Evolutionary conservation across 2,888 invertebrate species (phyloP), one percentile per base, ranked within the genome.

Genomic region (Poecilobothrus nobilitatus): DNA sequence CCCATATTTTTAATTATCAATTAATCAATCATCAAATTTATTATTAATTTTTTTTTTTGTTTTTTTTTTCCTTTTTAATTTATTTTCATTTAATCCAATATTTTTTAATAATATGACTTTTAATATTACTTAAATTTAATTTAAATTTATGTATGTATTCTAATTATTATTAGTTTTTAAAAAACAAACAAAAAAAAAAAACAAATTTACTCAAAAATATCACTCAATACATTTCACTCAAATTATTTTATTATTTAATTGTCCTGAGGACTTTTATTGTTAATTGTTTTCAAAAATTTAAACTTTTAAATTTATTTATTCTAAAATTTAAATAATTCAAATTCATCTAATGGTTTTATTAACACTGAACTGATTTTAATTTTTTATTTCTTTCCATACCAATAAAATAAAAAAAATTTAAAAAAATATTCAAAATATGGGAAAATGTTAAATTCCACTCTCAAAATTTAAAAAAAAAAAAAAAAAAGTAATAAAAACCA

Each of bases 1-100:
- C 81, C 81, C 81, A 81, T 81, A 71, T 67, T 74, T 71, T 70
- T 68, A n/a, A n/a, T 33, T n/a, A 53, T 53, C n/a, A n/a, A n/a
- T n/a, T n/a, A n/a, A n/a, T n/a, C n/a, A n/a, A n/a, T n/a, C n/a
- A n/a, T n/a, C n/a, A n/a, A n/a, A n/a, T n/a, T n/a, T n/a, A n/a
- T n/a, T n/a, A n/a, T n/a, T n/a, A n/a, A n/a, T n/a, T n/a, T 53
- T 37, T 37, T 37, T 7, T 20, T 18, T 15, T 44, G 12, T 53
- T 66, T 53, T 66, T 18, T 18, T 62, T 20, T 62, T 20, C 7
- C n/a, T n/a, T n/a, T n/a, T 37, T 37, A 37, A 4, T 37, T 10
- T 10, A 5, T 37, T 37, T 37, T 37, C 4, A 37, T 20, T 20
- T 18, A 62, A 62, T 18, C 12, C 4, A 61, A 8, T 8, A n/a